phyloP scores from a whole-genome alignment of 2,888 invertebrate species.

The Listrodromus nycthemerus region DNA sequence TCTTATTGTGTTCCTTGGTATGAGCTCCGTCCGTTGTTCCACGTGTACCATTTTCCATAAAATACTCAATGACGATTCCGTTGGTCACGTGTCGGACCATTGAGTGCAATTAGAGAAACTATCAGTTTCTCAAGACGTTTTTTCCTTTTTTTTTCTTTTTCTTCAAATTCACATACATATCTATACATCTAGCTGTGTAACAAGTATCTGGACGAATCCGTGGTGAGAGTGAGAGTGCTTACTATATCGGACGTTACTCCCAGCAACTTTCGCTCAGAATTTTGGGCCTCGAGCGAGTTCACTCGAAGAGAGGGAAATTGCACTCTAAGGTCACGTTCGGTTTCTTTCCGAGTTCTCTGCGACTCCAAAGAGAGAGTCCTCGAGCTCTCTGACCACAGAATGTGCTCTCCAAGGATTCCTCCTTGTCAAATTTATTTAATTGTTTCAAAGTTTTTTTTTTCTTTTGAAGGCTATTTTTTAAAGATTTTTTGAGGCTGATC shows the following conservation, averaged over 20 bases:
- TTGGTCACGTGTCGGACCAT: background rate
- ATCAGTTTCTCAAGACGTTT: background rate
- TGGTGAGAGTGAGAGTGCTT: background rate
- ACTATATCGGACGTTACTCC: background rate
- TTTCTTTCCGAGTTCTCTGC: conserved; percentile 13
- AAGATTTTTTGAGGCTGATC: too few relatives aligned
- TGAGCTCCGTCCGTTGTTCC: background rate
- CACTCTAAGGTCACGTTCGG: conserved; percentile 32
- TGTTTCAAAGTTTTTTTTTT: too few relatives aligned
- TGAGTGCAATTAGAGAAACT: background rate
- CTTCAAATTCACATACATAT: too few relatives aligned
- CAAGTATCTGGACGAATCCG: background rate
- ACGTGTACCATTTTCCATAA: background rate
- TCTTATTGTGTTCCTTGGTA: background rate
- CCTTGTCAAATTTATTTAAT: too few relatives aligned
- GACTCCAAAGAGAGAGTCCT: conserved; percentile 10
- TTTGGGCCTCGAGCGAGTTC: conserved; percentile 32
- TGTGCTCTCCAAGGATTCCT: background rate
- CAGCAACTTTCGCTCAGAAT: conserved; percentile 17
- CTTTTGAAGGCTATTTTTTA: too few relatives aligned
- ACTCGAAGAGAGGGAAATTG: conserved; percentile 29
- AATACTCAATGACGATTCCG: background rate
- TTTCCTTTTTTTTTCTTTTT: background rate
- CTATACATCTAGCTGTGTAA: too few relatives aligned
- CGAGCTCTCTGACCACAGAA: background rate